Conservation (phyloP, 2,888 invertebrate species). For the Orchestes rusci region DNA sequence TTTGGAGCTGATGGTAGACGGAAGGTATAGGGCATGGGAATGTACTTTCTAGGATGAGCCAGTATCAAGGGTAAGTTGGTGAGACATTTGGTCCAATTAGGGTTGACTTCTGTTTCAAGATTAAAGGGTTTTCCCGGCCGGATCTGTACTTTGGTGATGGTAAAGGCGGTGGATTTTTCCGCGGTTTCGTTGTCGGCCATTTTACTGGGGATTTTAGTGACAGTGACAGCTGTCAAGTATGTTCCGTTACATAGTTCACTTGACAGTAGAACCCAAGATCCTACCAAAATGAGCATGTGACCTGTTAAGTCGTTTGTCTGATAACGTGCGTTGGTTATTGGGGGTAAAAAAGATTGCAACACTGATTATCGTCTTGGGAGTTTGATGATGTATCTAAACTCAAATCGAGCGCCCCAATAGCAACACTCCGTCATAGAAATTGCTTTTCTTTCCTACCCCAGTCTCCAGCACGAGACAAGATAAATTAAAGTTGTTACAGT, state of each 20-base stretch:
- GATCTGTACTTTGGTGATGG: constrained; percentile 26
- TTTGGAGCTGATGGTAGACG: constrained; percentile 31
- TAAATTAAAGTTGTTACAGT: constrained; percentile 27
- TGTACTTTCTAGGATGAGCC: constrained; percentile 25
- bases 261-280: too few species aligned
- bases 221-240: neutral
- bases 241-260: neutral
- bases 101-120: constrained; percentile 6
- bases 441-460: constrained; percentile 24
- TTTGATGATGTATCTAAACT: too few species aligned
- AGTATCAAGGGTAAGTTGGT: constrained; percentile 27
- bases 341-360: too few species aligned
- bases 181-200: constrained; percentile 7
- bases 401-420: too few species aligned
- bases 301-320: too few species aligned
- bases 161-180: constrained; percentile 20
- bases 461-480: constrained; percentile 23
- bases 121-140: constrained; percentile 24
- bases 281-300: too few species aligned
- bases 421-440: constrained; percentile 27
- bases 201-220: too few species aligned
- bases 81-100: constrained; percentile 22
- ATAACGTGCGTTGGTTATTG: too few species aligned
- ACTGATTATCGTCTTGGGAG: too few species aligned
- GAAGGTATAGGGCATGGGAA: constrained; percentile 40